These are phyloP conservation scores for Heliconius himera DNA, from an alignment of 1,140 invertebrate genomes.

Conservation along the genomic window DNA sequence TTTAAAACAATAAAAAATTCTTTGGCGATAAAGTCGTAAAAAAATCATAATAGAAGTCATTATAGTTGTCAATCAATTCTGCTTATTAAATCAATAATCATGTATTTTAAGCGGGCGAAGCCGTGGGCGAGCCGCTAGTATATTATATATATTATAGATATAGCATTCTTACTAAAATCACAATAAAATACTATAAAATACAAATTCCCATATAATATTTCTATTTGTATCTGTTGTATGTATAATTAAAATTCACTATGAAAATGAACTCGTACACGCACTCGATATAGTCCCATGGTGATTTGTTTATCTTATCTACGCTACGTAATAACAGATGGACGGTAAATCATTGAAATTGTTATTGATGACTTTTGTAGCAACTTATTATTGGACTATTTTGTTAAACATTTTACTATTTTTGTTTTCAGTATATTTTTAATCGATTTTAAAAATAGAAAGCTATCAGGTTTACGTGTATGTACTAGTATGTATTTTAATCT, in stretches of 20 bases:
- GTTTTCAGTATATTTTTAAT: no score
- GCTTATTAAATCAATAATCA: no score
- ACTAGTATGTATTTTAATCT: no score
- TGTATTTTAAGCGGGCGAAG: no score
- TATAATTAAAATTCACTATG: conserved; percentile 10
- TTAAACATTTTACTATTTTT: not conserved
- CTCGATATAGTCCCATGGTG: conserved; percentile 13
- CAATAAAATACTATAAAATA: not conserved
- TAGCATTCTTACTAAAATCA: not conserved
- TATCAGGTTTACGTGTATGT: no score
- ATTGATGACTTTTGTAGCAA: conserved; percentile 17
- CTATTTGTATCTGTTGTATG: not conserved
- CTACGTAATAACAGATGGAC: conserved; percentile 24
- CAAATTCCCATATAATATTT: not conserved
- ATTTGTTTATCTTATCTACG: conserved; percentile 34
- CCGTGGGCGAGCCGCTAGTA: no score
- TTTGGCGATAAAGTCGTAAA: no score
- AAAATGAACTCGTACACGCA: not conserved
- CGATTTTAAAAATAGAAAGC: no score
- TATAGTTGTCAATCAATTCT: no score
- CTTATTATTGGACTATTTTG: not conserved
- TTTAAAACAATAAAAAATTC: no score
- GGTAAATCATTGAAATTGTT: conserved; percentile 34
- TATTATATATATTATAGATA: no score
- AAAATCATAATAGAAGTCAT: no score